phyloP scores from a whole-genome alignment of 2,888 invertebrate species.

The Creontiades dilutus region DNA sequence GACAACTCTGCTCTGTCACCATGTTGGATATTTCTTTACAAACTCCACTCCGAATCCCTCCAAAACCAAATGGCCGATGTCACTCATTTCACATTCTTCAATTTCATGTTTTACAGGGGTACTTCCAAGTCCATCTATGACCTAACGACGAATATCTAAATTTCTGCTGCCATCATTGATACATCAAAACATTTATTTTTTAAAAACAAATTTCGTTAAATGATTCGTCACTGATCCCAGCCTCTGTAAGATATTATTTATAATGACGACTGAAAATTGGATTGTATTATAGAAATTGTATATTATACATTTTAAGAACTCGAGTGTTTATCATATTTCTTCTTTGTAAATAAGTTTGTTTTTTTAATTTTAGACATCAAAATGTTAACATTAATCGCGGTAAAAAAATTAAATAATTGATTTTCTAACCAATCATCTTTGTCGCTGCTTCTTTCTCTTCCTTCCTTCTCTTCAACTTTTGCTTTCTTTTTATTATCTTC shows the following conservation, averaged over 20 bases:
- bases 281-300: slow-evolving; percentile 16
- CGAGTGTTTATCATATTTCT: neutral
- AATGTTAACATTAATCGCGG: neutral
- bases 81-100: neutral
- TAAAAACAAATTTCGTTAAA: neutral
- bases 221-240: neutral
- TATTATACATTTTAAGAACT: neutral
- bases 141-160: slow-evolving; percentile 52
- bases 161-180: neutral
- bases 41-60: neutral
- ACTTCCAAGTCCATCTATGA: slow-evolving; percentile 49
- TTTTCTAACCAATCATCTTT: neutral
- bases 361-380: neutral
- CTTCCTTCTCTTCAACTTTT: neutral
- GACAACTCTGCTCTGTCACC: neutral
- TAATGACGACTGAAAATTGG: slow-evolving; percentile 1
- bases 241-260: slow-evolving; percentile 24
- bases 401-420: neutral
- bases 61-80: neutral
- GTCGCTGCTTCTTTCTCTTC: neutral
- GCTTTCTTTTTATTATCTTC: neutral
- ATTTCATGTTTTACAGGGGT: slow-evolving; percentile 56
- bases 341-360: neutral
- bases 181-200: neutral
- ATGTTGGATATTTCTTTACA: neutral